phyloP scores from a whole-genome alignment of 2,888 invertebrate genomes.

The Pandemis heparana region DNA sequence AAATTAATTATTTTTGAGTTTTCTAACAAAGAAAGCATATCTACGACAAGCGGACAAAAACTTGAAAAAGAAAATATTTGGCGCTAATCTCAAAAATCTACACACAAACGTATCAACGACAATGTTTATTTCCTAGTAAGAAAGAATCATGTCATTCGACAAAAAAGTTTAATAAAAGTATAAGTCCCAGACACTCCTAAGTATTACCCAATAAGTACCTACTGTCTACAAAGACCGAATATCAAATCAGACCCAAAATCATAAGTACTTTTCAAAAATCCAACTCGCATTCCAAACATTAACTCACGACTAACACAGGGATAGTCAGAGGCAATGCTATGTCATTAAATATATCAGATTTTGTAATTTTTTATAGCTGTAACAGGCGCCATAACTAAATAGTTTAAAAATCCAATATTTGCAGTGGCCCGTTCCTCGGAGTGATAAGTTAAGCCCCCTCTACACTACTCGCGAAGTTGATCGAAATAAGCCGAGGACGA shows the following conservation, averaged over 20 bases:
- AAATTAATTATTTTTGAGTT: no score
- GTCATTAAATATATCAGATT: not conserved
- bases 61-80: not conserved
- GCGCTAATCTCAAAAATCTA: not conserved
- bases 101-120: not conserved
- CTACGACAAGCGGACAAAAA: no score
- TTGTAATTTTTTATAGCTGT: not conserved
- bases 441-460: no score
- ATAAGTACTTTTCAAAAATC: not conserved
- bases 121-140: slow-evolving; percentile 22
- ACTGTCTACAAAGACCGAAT: not conserved
- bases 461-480: no score
- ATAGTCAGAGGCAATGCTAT: slow-evolving; percentile 5
- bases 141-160: slow-evolving; percentile 24
- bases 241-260: not conserved
- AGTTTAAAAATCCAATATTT: not conserved
- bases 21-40: no score
- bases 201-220: not conserved
- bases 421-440: no score
- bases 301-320: not conserved
- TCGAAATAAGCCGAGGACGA: no score
- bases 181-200: not conserved
- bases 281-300: not conserved
- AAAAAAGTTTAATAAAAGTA: not conserved
- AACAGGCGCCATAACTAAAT: not conserved